Base-by-base conservation (phyloP, 2,797 vertebrate genomes). In the Coilia nasus region DNA sequence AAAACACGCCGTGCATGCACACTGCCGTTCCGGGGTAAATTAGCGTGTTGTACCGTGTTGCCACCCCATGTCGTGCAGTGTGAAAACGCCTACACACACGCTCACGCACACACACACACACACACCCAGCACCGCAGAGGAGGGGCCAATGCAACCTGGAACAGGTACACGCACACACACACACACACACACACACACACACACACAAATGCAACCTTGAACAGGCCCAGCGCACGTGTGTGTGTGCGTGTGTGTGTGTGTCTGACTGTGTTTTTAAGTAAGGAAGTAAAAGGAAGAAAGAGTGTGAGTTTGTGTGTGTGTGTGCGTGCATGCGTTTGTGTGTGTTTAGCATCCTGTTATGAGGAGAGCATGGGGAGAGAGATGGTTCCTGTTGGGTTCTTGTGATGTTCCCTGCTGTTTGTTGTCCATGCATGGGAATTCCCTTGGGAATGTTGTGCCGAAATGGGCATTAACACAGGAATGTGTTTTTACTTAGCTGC, bases 21-120 rank as follows among this genome's bases (percentile, higher is more conserved):
- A n/a, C n/a, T n/a, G n/a, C n/a, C n/a, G n/a, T n/a, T n/a, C n/a
- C n/a, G n/a, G n/a, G n/a, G n/a, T n/a, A n/a, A n/a, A n/a, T n/a
- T n/a, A n/a, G n/a, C n/a, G n/a, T n/a, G n/a, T n/a, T n/a, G n/a
- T n/a, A n/a, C n/a, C n/a, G n/a, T n/a, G n/a, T n/a, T n/a, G n/a
- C n/a, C n/a, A n/a, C n/a, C n/a, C n/a, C n/a, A n/a, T n/a, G n/a
- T n/a, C n/a, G n/a, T n/a, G n/a, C n/a, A n/a, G n/a, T n/a, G n/a
- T n/a, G n/a, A n/a, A 41, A 46, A 28, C 12, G 10, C 9, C 95
- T 91, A 92, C 85, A 64, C 71, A 56, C 17, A n/a, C 47, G 64
- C 56, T 19, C 28, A 25, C 50, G n/a, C 83, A n/a, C 56, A 46
- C 31, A 82, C 23, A 25, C 21, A 25, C 82, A 57, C 28, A 23